These are phyloP conservation scores for Odontomyia ornata DNA, from an alignment of 2,888 invertebrate genomes.

Conservation along the genomic window DNA sequence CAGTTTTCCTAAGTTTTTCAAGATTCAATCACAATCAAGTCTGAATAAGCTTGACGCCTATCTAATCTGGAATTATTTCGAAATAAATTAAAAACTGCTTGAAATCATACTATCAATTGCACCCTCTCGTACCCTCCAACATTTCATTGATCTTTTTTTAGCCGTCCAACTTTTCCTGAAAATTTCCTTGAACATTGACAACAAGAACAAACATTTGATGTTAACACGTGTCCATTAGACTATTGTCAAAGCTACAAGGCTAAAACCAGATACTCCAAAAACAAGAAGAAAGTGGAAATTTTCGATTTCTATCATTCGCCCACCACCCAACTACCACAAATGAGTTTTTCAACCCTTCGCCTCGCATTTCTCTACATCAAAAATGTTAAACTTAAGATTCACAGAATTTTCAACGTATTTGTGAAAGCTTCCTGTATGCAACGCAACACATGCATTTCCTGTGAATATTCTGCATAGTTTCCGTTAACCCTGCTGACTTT, in stretches of 20 bases:
- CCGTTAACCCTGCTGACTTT: neutral
- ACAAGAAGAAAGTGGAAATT: slow-evolving; percentile 54
- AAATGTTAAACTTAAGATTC: too few relatives aligned
- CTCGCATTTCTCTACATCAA: neutral
- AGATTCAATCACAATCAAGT: too few relatives aligned
- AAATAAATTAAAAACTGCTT: too few relatives aligned
- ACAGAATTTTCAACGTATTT: neutral
- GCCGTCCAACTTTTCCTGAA: too few relatives aligned
- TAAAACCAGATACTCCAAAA: slow-evolving; percentile 20
- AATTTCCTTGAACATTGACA: too few relatives aligned
- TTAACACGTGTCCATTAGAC: slow-evolving; percentile 26
- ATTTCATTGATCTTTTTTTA: too few relatives aligned
- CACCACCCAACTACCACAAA: neutral
- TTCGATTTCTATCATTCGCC: slow-evolving; percentile 53
- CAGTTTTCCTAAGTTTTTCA: too few relatives aligned
- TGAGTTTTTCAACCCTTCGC: neutral
- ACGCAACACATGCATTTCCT: neutral
- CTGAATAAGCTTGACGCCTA: too few relatives aligned
- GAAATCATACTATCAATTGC: too few relatives aligned
- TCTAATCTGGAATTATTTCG: too few relatives aligned
- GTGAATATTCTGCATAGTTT: neutral
- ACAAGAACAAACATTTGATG: too few relatives aligned
- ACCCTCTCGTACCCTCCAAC: too few relatives aligned
- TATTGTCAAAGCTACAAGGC: neutral
- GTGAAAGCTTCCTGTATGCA: neutral